Conservation (phyloP, 2,113 vertebrate genomes). For the Triplophysa rosa region DNA sequence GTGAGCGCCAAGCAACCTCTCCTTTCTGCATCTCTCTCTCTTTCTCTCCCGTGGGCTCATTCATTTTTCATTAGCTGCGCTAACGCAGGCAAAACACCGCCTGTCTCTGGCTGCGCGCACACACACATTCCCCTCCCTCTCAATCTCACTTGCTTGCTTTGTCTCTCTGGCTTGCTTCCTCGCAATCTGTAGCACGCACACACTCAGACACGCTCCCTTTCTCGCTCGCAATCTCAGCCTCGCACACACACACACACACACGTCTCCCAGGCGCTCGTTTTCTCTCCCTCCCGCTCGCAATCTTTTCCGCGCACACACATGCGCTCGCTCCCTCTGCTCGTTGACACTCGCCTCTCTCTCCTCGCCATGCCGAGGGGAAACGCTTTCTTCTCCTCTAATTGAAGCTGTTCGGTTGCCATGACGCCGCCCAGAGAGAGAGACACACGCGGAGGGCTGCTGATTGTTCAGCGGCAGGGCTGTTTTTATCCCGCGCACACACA, state of each 20-base stretch:
- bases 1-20: not conserved
- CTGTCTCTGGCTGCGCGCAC: constrained; percentile 42
- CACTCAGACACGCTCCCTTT: constrained; percentile 38
- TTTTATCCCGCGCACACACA: constrained; percentile 48
- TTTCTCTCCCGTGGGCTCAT: constrained; percentile 34
- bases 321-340: constrained; percentile 46
- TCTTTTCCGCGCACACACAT: constrained; percentile 32
- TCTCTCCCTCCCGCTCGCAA: constrained; percentile 45
- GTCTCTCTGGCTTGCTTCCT: constrained; percentile 49
- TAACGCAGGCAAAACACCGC: constrained; percentile 53
- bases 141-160: constrained; percentile 38
- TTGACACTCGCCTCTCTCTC: constrained; percentile 53
- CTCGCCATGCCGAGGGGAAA: constrained; percentile 57
- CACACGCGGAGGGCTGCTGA: constrained; percentile 49
- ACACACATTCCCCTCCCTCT: constrained; percentile 34
- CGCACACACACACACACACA: constrained; percentile 18
- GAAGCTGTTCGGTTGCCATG: constrained; percentile 64
- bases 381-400: constrained; percentile 63
- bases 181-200: constrained; percentile 39
- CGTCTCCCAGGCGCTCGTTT: constrained; percentile 47
- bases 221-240: constrained; percentile 28
- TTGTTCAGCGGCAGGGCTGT: constrained; percentile 55
- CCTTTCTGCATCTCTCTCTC: constrained; percentile 6
- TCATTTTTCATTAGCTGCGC: constrained; percentile 62
- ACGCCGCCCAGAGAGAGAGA: constrained; percentile 56